Conservation (phyloP, 2,797 vertebrate genomes). For the Distichodus sexfasciatus region DNA sequence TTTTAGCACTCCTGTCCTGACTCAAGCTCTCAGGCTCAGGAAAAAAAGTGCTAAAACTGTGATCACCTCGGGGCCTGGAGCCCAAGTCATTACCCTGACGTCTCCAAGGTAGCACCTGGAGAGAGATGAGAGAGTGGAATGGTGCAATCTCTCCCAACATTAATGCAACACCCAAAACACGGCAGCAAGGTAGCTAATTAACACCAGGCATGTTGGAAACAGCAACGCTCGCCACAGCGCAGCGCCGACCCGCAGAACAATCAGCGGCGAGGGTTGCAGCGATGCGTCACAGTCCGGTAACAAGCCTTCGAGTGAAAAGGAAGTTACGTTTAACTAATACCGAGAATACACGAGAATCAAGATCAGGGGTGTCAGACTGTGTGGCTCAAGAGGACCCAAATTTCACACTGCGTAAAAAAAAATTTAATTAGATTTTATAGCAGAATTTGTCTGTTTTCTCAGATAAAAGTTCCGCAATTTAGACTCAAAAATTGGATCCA, state of each 20-base stretch:
- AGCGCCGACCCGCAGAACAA: background rate
- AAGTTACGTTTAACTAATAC: too few relatives aligned
- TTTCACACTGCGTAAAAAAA: too few relatives aligned
- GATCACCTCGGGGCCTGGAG: slow-evolving; percentile 91
- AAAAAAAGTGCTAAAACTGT: slow-evolving; percentile 88
- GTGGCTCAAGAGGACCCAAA: too few relatives aligned
- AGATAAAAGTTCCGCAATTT: too few relatives aligned
- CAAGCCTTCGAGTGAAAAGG: too few relatives aligned
- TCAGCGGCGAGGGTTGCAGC: background rate
- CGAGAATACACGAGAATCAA: too few relatives aligned
- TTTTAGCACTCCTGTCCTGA: slow-evolving; percentile 84
- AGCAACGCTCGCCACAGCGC: background rate
- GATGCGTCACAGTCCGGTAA: background rate
- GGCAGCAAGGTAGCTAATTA: slow-evolving; percentile 23
- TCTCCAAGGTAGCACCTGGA: slow-evolving; percentile 36
- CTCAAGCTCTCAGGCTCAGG: slow-evolving; percentile 76
- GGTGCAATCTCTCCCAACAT: slow-evolving; percentile 35
- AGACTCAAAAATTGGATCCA: too few relatives aligned
- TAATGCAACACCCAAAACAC: slow-evolving; percentile 31
- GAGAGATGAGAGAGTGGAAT: slow-evolving; percentile 21
- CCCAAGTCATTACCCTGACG: slow-evolving; percentile 56
- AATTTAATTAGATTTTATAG: too few relatives aligned
- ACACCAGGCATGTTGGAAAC: background rate
- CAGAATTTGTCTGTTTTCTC: too few relatives aligned
- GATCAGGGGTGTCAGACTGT: too few relatives aligned